phyloP scores from a whole-genome alignment of 2,888 invertebrate genomes.

The Euplagia quadripunctaria region DNA sequence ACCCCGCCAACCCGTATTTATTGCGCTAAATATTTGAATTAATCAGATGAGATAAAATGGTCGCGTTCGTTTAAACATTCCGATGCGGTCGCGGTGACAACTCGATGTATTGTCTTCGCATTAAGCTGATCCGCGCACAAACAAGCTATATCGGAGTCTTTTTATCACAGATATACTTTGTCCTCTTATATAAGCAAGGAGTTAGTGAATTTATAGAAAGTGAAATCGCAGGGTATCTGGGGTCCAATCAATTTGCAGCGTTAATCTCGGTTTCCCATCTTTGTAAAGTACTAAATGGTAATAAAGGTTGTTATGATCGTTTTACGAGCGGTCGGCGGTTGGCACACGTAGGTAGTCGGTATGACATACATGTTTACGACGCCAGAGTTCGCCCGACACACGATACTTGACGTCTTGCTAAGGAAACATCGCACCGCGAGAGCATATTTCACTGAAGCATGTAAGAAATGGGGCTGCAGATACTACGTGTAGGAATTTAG shows the following conservation, averaged over 20 bases:
- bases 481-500: slow-evolving; percentile 78
- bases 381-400: slow-evolving; percentile 74
- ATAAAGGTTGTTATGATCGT: slow-evolving; percentile 69
- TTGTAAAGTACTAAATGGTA: slow-evolving; percentile 58
- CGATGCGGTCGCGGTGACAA: slow-evolving; percentile 85
- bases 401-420: slow-evolving; percentile 79
- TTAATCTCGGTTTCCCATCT: slow-evolving; percentile 54
- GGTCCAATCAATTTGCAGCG: slow-evolving; percentile 55
- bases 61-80: slow-evolving; percentile 84
- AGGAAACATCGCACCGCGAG: slow-evolving; percentile 72
- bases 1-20: slow-evolving; percentile 74
- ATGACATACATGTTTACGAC: slow-evolving; percentile 82
- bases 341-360: slow-evolving; percentile 75
- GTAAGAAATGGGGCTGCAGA: slow-evolving; percentile 75
- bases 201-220: slow-evolving; percentile 47
- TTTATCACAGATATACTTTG: slow-evolving; percentile 59
- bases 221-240: slow-evolving; percentile 37
- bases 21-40: slow-evolving; percentile 87
- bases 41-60: slow-evolving; percentile 86
- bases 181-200: slow-evolving; percentile 34
- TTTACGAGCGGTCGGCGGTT: slow-evolving; percentile 71
- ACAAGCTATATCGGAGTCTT: slow-evolving; percentile 75
- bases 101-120: slow-evolving; percentile 85
- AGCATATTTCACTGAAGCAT: slow-evolving; percentile 73
- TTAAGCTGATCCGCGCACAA: slow-evolving; percentile 69